Conservation (phyloP, 2,888 invertebrate genomes). For the Dryocosmus kuriphilus region DNA sequence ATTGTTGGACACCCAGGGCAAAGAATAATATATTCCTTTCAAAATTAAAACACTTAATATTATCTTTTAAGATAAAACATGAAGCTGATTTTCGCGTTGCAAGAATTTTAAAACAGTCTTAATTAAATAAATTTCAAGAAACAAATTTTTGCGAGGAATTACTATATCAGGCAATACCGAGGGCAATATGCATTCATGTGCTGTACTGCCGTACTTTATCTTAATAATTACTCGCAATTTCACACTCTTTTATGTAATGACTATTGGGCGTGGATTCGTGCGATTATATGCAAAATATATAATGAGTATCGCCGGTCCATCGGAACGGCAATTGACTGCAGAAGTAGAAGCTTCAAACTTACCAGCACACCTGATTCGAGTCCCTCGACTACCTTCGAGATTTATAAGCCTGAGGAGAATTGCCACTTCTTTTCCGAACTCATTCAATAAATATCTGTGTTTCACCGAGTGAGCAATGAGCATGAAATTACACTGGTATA, state of each 20-base stretch:
- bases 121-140: background rate
- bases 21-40: background rate
- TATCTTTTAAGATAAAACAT: background rate
- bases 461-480: constrained; percentile 17
- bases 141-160: background rate
- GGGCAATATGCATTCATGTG: too few relatives aligned
- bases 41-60: background rate
- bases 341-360: constrained; percentile 6
- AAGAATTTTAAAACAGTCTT: background rate
- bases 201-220: constrained; percentile 53
- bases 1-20: background rate
- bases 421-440: background rate
- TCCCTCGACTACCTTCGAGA: background rate
- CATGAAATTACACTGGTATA: constrained; percentile 15
- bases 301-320: constrained; percentile 29
- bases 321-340: constrained; percentile 34
- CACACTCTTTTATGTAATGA: constrained; percentile 66
- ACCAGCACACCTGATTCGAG: constrained; percentile 14
- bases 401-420: constrained; percentile 20
- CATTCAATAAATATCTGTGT: background rate
- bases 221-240: constrained; percentile 68
- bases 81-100: background rate
- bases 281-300: constrained; percentile 43
- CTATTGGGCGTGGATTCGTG: constrained; percentile 53
- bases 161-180: too few relatives aligned